Conservation (phyloP, 2,888 invertebrate species). For the Cylindroiulus punctatus region DNA sequence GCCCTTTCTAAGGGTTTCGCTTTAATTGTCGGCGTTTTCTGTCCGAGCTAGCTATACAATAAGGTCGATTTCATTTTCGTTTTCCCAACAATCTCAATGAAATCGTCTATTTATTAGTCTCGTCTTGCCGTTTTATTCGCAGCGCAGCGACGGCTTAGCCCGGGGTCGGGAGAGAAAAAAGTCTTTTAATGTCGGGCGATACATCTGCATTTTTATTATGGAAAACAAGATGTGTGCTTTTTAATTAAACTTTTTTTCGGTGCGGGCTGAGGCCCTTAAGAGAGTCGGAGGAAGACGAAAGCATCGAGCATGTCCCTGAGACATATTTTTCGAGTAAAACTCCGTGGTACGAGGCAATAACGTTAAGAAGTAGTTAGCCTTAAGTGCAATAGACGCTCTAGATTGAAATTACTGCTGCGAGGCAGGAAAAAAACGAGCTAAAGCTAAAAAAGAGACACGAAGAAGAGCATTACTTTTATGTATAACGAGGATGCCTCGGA, state of each 20-base stretch:
- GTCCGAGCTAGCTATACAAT: not conserved
- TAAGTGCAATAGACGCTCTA: conserved; percentile 52
- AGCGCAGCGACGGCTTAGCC: conserved; percentile 12
- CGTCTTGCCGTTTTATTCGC: not conserved
- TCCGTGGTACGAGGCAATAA: conserved; percentile 47
- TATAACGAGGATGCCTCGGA: conserved; percentile 50
- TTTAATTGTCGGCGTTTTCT: conserved; percentile 3
- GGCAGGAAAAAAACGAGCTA: conserved; percentile 20
- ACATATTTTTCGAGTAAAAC: conserved; percentile 43
- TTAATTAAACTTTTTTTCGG: conserved; percentile 43
- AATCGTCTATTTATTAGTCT: conserved; percentile 42
- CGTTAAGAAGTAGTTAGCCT: conserved; percentile 51
- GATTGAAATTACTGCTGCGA: conserved; percentile 50
- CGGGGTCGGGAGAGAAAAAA: conserved; percentile 12
- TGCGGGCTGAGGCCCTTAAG: conserved; percentile 30
- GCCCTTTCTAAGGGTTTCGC: not conserved
- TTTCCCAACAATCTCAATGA: conserved; percentile 29
- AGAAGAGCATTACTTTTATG: conserved; percentile 44
- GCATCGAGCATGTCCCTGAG: conserved; percentile 11
- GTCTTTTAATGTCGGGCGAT: conserved; percentile 36
- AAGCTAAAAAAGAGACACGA: conserved; percentile 51
- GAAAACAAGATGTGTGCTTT: conserved; percentile 47
- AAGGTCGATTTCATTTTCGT: not conserved
- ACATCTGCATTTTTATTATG: conserved; percentile 43
- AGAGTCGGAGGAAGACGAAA: not conserved